Percentiles rank a stretch among this genome's conserved stretches.
Conservation (phyloP, 2,797 vertebrate species). For the Parambassis ranga region DNA sequence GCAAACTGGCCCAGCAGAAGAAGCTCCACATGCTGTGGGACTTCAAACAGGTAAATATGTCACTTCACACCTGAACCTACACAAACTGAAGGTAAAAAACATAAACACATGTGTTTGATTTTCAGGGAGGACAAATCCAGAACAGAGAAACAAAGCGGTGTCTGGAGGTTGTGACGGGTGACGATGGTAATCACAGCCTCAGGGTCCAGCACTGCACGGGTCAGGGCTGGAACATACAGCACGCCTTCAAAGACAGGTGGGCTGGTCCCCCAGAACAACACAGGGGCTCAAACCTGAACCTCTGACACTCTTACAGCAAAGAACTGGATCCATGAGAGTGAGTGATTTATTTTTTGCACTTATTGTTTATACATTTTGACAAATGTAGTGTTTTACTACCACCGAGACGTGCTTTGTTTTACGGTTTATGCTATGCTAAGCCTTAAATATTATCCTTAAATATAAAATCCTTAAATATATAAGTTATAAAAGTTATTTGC, state of each 20-base stretch:
- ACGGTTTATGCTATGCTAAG: no score
- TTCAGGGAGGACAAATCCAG: conserved; percentile 62
- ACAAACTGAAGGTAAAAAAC: no score
- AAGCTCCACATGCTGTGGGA: conserved; percentile 69
- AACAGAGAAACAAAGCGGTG: conserved; percentile 74
- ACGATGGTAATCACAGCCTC: conserved; percentile 20
- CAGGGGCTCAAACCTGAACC: no score
- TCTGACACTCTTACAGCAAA: no score
- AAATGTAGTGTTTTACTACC: neutral
- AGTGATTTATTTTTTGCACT: neutral
- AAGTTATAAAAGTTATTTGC: no score
- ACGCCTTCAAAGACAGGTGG: conserved; percentile 27
- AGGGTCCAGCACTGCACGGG: conserved; percentile 65
- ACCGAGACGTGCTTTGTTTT: neutral
- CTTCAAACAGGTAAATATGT: conserved; percentile 69
- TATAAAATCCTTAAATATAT: no score
- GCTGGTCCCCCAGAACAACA: neutral
- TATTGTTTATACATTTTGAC: neutral
- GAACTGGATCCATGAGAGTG: neutral
- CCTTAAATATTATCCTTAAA: no score
- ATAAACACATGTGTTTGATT: conserved; percentile 26
- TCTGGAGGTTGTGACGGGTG: conserved; percentile 49
- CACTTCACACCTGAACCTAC: neutral
- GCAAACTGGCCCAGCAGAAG: conserved; percentile 53
- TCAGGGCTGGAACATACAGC: conserved; percentile 73